These are phyloP conservation scores for Drosophila quasianomalipes DNA, from an alignment of 2,888 invertebrate genomes.

Conservation along the genomic window DNA sequence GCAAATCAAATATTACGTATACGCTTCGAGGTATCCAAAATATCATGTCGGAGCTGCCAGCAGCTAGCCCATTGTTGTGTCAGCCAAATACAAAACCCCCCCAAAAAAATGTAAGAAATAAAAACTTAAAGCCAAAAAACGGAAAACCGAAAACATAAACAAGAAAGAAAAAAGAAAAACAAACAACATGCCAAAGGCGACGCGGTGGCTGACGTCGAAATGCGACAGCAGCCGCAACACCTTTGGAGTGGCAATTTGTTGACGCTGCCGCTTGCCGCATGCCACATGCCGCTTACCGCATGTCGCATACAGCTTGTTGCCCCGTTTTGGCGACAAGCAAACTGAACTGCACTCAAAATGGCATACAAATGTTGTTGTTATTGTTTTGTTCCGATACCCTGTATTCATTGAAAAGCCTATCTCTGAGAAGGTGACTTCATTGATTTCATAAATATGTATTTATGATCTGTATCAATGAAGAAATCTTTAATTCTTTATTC, in stretches of 20 bases:
- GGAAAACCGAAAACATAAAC: conserved; percentile 9
- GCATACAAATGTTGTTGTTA: conserved; percentile 37
- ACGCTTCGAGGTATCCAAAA: conserved; percentile 45
- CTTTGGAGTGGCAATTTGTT: conserved; percentile 81
- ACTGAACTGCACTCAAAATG: conserved; percentile 48
- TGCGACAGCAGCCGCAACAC: conserved; percentile 71
- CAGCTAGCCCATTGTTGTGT: conserved; percentile 72
- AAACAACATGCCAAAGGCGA: conserved; percentile 61
- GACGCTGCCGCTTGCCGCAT: conserved; percentile 55
- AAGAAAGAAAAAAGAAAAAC: conserved; percentile 33
- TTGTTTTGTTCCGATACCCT: conserved; percentile 3
- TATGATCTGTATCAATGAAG: neutral
- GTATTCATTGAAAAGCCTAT: neutral
- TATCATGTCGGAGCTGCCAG: conserved; percentile 45
- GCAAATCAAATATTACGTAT: conserved; percentile 77
- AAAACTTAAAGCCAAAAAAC: conserved; percentile 51
- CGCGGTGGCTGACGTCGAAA: conserved; percentile 31
- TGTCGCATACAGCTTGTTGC: conserved; percentile 35
- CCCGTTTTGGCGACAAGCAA: conserved; percentile 71
- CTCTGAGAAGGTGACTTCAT: neutral
- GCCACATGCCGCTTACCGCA: conserved; percentile 38
- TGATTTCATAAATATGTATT: neutral
- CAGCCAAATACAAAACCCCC: conserved; percentile 51
- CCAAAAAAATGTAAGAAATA: conserved; percentile 19
- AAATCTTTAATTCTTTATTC: neutral